Conservation (phyloP, 2,113 vertebrate genomes). For the Sprattus sprattus region DNA sequence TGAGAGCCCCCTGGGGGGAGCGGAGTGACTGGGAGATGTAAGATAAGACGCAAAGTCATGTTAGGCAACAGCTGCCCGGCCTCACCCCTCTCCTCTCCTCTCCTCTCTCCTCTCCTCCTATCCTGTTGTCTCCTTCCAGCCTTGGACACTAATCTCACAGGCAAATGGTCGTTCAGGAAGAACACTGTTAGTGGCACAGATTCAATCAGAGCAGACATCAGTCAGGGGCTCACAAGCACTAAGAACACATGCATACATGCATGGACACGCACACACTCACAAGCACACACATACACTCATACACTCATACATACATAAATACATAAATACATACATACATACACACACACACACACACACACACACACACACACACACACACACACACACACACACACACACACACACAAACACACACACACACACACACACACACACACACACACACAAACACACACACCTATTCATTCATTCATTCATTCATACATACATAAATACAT, state of each 20-base stretch:
- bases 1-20: constrained; percentile 26
- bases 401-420: not conserved
- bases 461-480: no score
- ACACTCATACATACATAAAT: not conserved
- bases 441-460: no score
- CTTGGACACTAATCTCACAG: constrained; percentile 34
- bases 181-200: constrained; percentile 27
- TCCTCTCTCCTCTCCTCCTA: not conserved
- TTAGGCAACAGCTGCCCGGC: constrained; percentile 68
- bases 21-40: constrained; percentile 53
- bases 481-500: no score
- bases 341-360: not conserved
- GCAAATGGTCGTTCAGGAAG: constrained; percentile 32
- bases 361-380: not conserved
- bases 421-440: no score
- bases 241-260: not conserved
- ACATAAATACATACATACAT: not conserved
- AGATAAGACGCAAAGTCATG: constrained; percentile 59
- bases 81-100: not conserved
- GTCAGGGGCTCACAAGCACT: not conserved
- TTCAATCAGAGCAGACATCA: constrained; percentile 23
- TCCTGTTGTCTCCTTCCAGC: not conserved
- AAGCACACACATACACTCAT: not conserved
- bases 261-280: not conserved
- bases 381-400: not conserved